Evolutionary conservation across 2,113 vertebrate species (phyloP), one percentile per base, ranked within the genome.

Genomic region (Cricetomys ansorgei): DNA sequence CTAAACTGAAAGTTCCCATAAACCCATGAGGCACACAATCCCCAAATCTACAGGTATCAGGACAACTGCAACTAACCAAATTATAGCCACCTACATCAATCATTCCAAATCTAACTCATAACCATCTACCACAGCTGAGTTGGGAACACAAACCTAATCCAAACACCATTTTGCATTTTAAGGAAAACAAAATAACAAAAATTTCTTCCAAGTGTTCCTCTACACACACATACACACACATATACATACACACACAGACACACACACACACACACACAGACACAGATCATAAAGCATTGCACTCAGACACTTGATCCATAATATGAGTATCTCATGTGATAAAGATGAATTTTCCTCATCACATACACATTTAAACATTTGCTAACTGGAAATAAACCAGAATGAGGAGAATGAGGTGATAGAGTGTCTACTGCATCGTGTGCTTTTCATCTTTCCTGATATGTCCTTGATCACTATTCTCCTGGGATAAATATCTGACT

Each of bases 401-500:
- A 93, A 70, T 69, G 53, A 90, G 15, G 83, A 96, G 79, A 92
- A 73, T 45, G 9, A 0, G 0, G 29, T 1, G 76, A 15, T 40
- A 88, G 91, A 96, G 59, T 64, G 70, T 85, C 23, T 85, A n/a
- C 29, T 88, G 77, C 43, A 86, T 48, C 79, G 87, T 76, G 13
- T 9, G 23, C 17, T 87, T n/a, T n/a, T n/a, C n/a, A n/a, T n/a
- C 95, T 29, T 89, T 91, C 11, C 45, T 93, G 72, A 96, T 92
- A 95, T 97, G 48, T 43, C 81, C 96, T 70, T 96, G 81, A 94
- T 92, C 92, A 94, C 75, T 72, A 93, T 77, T 96, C 72, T 84
- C 67, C 89, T 72, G 79, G 91, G 48, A 96, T 48, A 48, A 95
- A 43, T 85, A 65, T 95, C 64, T 96, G 79, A 37, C 1, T 94